Conservation (phyloP, 92 coral and sea anemone genomes). For the Diadumene lineata region DNA sequence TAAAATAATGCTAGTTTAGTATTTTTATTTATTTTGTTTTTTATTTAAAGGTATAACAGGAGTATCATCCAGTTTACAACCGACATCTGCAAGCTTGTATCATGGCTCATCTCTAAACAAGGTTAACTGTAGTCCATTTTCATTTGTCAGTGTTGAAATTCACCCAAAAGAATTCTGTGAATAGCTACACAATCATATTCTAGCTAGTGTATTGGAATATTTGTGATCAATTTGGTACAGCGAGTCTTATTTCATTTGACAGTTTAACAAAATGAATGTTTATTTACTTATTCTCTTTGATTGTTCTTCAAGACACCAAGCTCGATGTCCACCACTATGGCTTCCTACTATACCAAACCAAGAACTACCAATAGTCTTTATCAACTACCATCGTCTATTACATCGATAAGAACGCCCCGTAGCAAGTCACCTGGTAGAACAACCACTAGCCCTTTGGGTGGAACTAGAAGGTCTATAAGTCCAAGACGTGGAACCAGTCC, state of each 20-base stretch:
- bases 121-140: no score
- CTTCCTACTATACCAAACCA: conserved; percentile 62
- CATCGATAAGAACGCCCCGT: conserved; percentile 55
- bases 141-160: no score
- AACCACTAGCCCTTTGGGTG: conserved; percentile 69
- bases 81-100: not conserved
- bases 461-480: conserved; percentile 53
- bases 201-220: no score
- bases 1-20: no score
- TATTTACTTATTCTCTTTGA: not conserved
- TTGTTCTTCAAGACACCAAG: conserved; percentile 19
- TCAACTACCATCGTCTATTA: conserved; percentile 47
- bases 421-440: conserved; percentile 78
- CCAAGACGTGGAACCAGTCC: conserved; percentile 53
- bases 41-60: not conserved
- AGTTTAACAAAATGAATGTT: not conserved
- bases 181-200: no score
- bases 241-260: no score
- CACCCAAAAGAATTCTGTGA: no score
- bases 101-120: not conserved
- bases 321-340: conserved; percentile 45
- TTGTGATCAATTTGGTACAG: no score
- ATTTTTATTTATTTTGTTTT: no score
- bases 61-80: not conserved
- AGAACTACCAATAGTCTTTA: conserved; percentile 60